Conservation (phyloP, 1,140 invertebrate species). For the Pseudomyrmex sp. region DNA sequence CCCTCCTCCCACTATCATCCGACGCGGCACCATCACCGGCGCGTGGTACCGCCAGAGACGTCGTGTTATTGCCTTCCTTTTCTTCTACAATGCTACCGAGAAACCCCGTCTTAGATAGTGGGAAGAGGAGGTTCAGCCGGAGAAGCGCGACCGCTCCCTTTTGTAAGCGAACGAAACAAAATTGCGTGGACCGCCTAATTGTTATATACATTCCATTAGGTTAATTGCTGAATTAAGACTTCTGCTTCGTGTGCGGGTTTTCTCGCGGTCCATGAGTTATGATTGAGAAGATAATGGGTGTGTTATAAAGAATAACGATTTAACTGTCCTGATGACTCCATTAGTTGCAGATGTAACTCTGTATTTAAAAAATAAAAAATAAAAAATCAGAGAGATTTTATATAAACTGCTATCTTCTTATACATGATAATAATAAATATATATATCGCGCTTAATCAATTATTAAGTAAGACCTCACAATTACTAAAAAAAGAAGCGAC, state of each 20-base stretch:
- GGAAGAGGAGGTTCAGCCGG: constrained; percentile 24
- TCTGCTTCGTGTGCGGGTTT: constrained; percentile 72
- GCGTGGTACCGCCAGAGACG: constrained; percentile 18
- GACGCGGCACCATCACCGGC: constrained; percentile 47
- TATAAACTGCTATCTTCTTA: not conserved
- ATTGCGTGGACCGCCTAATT: constrained; percentile 82
- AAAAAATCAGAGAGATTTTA: not conserved
- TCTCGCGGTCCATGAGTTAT: constrained; percentile 75
- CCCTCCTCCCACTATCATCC: constrained; percentile 42
- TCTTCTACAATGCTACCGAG: constrained; percentile 11
- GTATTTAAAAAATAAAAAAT: not conserved
- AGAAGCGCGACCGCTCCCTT: constrained; percentile 66
- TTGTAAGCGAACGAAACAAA: constrained; percentile 68
- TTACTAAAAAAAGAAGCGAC: constrained; percentile 12
- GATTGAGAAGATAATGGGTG: constrained; percentile 45
- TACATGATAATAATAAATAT: not conserved
- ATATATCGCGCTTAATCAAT: not conserved
- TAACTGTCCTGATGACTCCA: constrained; percentile 23
- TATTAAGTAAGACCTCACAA: not conserved
- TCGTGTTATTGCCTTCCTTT: constrained; percentile 55
- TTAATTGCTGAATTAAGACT: constrained; percentile 86
- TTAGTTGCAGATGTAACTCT: constrained; percentile 19
- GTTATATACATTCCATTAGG: constrained; percentile 86
- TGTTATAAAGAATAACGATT: constrained; percentile 58
- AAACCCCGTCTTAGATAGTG: constrained; percentile 30